Percentiles rank a stretch among this genome's conserved stretches.
Evolutionary conservation across 2,797 vertebrate genomes (phyloP).

Genomic region (Poecilia wingei): DNA sequence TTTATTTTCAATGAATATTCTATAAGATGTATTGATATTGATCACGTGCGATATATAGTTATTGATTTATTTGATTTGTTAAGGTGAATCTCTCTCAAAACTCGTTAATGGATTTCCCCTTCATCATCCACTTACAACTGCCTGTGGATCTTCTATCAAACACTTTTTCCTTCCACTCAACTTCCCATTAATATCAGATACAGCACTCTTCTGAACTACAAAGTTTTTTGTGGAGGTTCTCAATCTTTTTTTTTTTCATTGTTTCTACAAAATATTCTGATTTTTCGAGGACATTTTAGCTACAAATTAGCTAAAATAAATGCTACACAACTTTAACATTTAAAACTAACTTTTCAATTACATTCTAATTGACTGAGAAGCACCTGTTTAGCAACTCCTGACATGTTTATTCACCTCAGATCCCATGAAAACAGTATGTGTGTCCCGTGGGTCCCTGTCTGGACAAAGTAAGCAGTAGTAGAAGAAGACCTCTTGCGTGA

Average conservation of each 20-base stretch:
- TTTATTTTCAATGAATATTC: no score
- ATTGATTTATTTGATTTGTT: no score
- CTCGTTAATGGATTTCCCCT: background rate
- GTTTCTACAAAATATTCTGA: background rate
- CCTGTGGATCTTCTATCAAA: background rate
- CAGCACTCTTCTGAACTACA: background rate
- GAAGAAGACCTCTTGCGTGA: conserved; percentile 6
- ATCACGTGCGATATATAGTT: no score
- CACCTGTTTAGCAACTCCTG: conserved; percentile 1
- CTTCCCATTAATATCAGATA: background rate
- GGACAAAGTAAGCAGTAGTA: background rate
- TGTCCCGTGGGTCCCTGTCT: background rate
- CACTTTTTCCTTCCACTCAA: conserved; percentile 1
- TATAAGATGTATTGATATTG: no score
- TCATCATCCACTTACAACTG: background rate
- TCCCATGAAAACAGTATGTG: background rate
- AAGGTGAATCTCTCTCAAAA: background rate
- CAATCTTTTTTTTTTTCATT: background rate
- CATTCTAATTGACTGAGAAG: background rate
- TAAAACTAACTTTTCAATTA: background rate
- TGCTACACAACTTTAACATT: background rate
- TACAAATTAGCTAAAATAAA: background rate
- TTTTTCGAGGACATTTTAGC: background rate
- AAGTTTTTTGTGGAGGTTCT: background rate
- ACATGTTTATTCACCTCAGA: conserved; percentile 12